Conservation (phyloP, 1,140 invertebrate genomes). For the Ceratosolen fusciceps region DNA sequence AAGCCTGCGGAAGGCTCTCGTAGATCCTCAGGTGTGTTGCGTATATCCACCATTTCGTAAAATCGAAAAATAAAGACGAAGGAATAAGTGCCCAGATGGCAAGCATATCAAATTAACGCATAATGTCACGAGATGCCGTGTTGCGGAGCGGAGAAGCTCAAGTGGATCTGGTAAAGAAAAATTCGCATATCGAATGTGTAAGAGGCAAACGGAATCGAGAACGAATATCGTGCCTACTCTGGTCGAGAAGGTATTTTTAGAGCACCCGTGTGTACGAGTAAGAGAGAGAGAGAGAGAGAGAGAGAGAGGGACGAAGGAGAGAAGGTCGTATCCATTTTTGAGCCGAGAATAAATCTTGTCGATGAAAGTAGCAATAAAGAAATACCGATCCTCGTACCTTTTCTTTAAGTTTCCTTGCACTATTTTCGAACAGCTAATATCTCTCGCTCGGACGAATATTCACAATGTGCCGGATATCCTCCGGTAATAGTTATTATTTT, state of each 20-base stretch:
- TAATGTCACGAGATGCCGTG: constrained; percentile 18
- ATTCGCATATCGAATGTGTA: constrained; percentile 34
- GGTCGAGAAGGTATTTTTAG: too few species aligned
- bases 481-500: constrained; percentile 48
- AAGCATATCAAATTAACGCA: constrained; percentile 42
- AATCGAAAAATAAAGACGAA: constrained; percentile 9
- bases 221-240: neutral
- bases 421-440: constrained; percentile 62
- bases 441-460: constrained; percentile 58
- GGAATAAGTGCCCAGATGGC: constrained; percentile 42
- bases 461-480: constrained; percentile 59
- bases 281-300: neutral
- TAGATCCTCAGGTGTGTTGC: constrained; percentile 23
- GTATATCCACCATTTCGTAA: constrained; percentile 24
- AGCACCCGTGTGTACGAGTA: too few species aligned
- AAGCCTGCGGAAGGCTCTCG: neutral
- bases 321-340: constrained; percentile 29
- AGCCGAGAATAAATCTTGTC: constrained; percentile 7
- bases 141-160: constrained; percentile 22
- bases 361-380: constrained; percentile 39
- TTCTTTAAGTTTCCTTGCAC: constrained; percentile 42
- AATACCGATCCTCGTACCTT: constrained; percentile 50
- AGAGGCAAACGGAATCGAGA: neutral
- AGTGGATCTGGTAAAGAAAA: constrained; percentile 15
- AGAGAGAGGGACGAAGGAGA: neutral